These are phyloP conservation scores for Regulus satrapa DNA, from an alignment of 2,113 vertebrate genomes.

Conservation along the genomic window DNA sequence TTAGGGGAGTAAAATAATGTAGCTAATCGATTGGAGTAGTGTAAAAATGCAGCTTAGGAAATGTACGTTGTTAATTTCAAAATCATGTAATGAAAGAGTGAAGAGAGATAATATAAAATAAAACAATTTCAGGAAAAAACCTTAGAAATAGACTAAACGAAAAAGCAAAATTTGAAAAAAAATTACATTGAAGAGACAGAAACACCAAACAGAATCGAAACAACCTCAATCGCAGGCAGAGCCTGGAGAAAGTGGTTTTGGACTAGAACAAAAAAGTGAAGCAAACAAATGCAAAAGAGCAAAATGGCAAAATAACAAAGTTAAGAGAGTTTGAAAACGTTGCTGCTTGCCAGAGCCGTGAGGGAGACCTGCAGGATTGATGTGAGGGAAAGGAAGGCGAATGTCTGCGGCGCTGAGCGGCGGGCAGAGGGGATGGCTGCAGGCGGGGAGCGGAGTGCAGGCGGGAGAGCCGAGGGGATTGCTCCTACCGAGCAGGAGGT, in stretches of 20 bases:
- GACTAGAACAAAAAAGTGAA: neutral
- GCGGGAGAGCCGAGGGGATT: no score
- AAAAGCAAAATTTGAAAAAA: neutral
- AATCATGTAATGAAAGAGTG: neutral
- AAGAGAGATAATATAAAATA: neutral
- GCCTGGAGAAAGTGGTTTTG: neutral
- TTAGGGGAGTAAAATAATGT: neutral
- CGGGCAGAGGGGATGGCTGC: accelerated
- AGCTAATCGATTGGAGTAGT: neutral
- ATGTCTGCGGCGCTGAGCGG: neutral
- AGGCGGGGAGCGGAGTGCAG: neutral
- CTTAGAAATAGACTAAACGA: neutral
- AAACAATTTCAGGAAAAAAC: neutral
- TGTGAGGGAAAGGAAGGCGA: neutral
- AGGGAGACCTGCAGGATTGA: neutral
- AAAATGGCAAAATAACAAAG: neutral
- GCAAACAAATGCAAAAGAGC: neutral
- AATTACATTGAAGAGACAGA: neutral
- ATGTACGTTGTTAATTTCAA: neutral
- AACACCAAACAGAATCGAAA: neutral
- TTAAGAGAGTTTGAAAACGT: neutral
- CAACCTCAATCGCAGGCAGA: accelerated
- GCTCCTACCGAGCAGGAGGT: no score
- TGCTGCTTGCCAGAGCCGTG: neutral
- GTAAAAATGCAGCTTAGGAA: neutral